Evolutionary conservation across 1,140 invertebrate species (phyloP), one percentile per base, ranked within the genome.

Genomic region (Monomorium pharaonis): DNA sequence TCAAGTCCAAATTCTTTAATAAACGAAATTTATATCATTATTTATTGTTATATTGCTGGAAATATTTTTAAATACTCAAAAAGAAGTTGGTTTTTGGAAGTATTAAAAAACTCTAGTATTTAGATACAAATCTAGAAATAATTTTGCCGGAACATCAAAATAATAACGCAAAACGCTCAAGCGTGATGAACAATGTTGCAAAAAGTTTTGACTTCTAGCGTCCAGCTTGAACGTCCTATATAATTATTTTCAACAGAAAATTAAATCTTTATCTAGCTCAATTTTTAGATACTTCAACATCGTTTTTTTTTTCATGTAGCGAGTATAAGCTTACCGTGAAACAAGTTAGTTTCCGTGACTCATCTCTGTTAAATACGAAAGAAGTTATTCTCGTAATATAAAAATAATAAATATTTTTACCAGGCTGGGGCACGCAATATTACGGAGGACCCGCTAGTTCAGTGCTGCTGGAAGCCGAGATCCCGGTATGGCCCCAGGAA

Each of bases 401-500:
- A 58, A 37, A 72, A 42, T 42, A 0, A 9, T 21, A 3, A 49
- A 56, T 3, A n/a, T 76, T 49, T 16, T 51, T 24, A 9, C 5
- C 70, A 97, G 97, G 97, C 62, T 98, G 97, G 97, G 97, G 97
- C 1, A 96, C 96, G 0, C 95, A 96, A 47, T 96, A 94, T 60
- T 97, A 96, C 89, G 96, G 96, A 1, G 97, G 97, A 1, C 96
- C 97, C 2, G 93, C 95, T 63, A 98, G 97, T 86, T 94, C 96
- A 18, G 94, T 97, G 2, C 94, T 98, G 2, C 96, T 97, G 95
- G 97, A 98, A 94, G 97, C 98, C 0, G 91, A 96, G 3, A 94
- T 99, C 10, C 98, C 98, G 0, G 95, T 99, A 72, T 98, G 98
- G 98, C 95, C 96, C 0, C 97, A 97, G 47, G 90, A 96, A 10